Evolutionary conservation across 64 coral and sea anemone species (phyloP), one percentile per base, ranked within the genome.

Genomic region (Actinia tenebrosa): DNA sequence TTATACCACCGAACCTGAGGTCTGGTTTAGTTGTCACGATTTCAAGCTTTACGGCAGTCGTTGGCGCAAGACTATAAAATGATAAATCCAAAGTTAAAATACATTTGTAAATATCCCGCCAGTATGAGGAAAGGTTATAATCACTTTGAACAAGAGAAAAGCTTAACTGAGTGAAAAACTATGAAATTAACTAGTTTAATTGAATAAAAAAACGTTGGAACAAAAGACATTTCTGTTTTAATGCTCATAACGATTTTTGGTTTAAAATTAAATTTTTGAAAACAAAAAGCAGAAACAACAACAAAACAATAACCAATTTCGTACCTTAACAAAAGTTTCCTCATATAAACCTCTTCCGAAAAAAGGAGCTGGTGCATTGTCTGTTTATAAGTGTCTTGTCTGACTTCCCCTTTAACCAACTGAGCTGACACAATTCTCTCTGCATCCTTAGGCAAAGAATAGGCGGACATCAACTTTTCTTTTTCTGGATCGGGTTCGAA

Each of bases 301-400:
- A n/a, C n/a, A n/a, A n/a, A n/a, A n/a, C n/a, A n/a, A n/a, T n/a
- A n/a, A n/a, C 47, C 47, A 50, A 50, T 50, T 50, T 50, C 4
- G 47, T 80, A 96, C 94, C 94, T 93, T 4, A 87, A 53, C 16
- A 96, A 45, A 23, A 89, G 91, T 45, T 93, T 84, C 1, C 88
- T 87, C 71, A 96, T 96, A 85, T 87, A 89, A 19, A 93, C 53
- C 44, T 96, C 94, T 54, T 96, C 94, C 16, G 89, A 80, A 80
- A 93, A 96, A n/a, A 93, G 89, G 13, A 96, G 84, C 14, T 93
- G 94, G 82, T 96, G 94, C 85, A 96, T 87, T 10, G 89, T 88
- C 25, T 89, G 83, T 79, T 56, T 80, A 85, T 96, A 96, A 75
- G 87, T 92, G 20, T 90, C 10, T 53, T 53, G 45, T 22, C 52